Evolutionary conservation across 2,113 vertebrate genomes (phyloP), one percentile per base, ranked within the genome.

Genomic region (Meleagris gallopavo): DNA sequence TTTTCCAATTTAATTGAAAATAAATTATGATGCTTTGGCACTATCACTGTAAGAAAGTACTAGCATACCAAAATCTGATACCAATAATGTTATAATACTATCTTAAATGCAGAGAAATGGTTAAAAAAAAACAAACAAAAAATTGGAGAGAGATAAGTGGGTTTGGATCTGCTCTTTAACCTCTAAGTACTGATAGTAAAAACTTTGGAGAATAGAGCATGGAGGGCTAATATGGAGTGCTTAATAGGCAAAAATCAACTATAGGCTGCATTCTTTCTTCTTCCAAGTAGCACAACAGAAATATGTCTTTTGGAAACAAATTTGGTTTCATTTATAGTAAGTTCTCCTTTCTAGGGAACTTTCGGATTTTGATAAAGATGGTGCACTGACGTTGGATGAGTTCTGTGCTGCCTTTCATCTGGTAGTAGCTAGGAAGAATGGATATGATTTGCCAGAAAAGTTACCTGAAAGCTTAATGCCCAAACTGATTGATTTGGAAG

Each of bases 291-390:
- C 38, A 90, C 30, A 72, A n/a, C 10, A 45, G 34, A 82, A 81
- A 5, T 24, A 18, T 69, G 19, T 61, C 19, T 74, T 64, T 82
- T 91, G 41, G 71, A 90, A 90, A 45, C 67, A 62, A 95, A 50
- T 79, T 77, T 89, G 24, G 52, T 92, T 77, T 54, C 96, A 95
- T 92, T 97, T 82, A 97, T 89, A 76, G 18, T 58, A 88, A 93
- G 40, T 94, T 97, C 97, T 89, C 76, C 66, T 97, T 97, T 88
- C 70, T 94, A 99, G 99, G 99, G 99, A 99, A 91, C 98, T 99
- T 74, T 99, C 99, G 86, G 99, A 99, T 97, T 99, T 99, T 95
- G 99, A 99, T 97, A 99, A 99, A 98, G 99, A 99, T 80, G 99
- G 99, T 70, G 99, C 99, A 2, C 97, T 99, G 97, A 99, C 99